phyloP scores from a whole-genome alignment of 2,888 invertebrate genomes.

The Dynastes grantii region DNA sequence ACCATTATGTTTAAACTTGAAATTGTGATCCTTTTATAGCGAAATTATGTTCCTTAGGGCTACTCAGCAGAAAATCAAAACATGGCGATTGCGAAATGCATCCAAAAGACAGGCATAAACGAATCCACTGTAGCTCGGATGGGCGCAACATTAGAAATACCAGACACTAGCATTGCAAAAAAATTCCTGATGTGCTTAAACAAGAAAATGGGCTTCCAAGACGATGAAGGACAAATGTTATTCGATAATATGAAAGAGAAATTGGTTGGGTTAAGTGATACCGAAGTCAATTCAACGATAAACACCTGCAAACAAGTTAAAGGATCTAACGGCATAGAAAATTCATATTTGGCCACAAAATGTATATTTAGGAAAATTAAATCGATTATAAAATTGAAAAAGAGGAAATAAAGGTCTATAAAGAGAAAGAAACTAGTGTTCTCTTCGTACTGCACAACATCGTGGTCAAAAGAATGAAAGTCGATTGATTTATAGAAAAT shows the following conservation, averaged over 20 bases:
- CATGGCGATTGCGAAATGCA: constrained; percentile 56
- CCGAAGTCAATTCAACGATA: constrained; percentile 50
- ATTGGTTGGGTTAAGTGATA: constrained; percentile 54
- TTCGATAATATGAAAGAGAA: constrained; percentile 61
- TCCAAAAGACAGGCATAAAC: constrained; percentile 60
- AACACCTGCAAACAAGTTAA: constrained; percentile 51
- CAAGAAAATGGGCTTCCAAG: constrained; percentile 63
- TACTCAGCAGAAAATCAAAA: constrained; percentile 36
- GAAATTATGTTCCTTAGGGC: constrained; percentile 10
- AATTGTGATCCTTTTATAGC: too few relatives aligned
- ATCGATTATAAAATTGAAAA: constrained; percentile 47
- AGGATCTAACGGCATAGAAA: constrained; percentile 51
- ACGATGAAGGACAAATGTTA: constrained; percentile 60
- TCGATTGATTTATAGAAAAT: not conserved
- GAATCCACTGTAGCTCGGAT: constrained; percentile 56
- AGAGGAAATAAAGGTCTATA: constrained; percentile 25
- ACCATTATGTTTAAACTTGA: too few relatives aligned
- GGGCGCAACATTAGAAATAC: constrained; percentile 54
- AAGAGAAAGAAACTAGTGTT: not conserved
- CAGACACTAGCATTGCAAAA: constrained; percentile 59
- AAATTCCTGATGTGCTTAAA: constrained; percentile 63
- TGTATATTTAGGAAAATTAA: constrained; percentile 54
- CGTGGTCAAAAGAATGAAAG: not conserved
- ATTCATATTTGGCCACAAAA: constrained; percentile 51
- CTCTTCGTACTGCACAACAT: too few relatives aligned